These are phyloP conservation scores for Gambusia yucatana DNA, from an alignment of 2,797 vertebrate species.

Conservation along the genomic window DNA sequence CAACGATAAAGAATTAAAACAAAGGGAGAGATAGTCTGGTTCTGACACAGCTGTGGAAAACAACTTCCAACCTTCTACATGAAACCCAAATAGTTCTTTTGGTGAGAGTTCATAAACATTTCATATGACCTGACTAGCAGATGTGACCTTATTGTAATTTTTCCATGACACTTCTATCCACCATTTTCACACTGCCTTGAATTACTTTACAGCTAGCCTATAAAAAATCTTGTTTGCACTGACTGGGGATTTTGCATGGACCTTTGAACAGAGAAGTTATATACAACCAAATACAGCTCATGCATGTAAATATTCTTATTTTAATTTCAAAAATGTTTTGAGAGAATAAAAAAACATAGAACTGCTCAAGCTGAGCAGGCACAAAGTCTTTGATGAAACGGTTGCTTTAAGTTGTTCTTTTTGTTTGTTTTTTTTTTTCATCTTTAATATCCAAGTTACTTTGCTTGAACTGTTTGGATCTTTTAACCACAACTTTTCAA, in stretches of 20 bases:
- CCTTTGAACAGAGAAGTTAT: conserved; percentile 20
- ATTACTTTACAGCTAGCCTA: conserved; percentile 14
- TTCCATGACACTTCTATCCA: neutral
- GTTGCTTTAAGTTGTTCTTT: neutral
- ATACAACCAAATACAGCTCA: neutral
- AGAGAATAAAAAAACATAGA: neutral
- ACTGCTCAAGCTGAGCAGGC: neutral
- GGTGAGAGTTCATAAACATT: no score
- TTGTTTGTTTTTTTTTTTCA: neutral
- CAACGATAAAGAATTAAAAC: no score
- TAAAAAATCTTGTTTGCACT: conserved; percentile 15
- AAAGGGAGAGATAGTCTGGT: no score
- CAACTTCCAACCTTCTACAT: no score
- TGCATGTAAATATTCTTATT: neutral
- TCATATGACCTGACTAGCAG: no score
- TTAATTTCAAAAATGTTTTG: neutral
- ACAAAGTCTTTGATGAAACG: neutral
- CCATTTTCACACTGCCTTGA: neutral
- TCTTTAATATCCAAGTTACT: neutral
- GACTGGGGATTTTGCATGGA: conserved; percentile 2
- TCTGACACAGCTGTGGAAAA: no score
- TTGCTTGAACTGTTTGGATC: neutral
- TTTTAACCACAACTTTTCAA: neutral
- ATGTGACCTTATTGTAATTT: no score
- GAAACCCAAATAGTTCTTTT: no score